Percentiles rank a stretch among this genome's conserved stretches.
These are phyloP conservation scores for Drosophila ananassae DNA, from an alignment of 1,140 invertebrate genomes.

Conservation along the genomic window DNA sequence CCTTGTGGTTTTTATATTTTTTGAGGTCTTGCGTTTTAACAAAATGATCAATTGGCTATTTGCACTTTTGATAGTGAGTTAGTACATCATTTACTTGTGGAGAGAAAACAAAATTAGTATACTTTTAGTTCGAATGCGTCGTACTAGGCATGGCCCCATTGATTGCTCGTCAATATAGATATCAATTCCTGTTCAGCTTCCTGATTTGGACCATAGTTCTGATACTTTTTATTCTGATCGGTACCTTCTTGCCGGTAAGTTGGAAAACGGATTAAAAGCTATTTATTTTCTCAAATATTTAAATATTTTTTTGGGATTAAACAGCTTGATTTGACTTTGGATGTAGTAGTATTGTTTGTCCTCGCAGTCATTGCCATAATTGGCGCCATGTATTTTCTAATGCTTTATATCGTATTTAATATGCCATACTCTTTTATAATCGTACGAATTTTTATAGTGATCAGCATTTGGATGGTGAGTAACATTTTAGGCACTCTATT, in stretches of 20 bases:
- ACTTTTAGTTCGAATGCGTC: conserved; percentile 41
- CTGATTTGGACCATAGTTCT: conserved; percentile 33
- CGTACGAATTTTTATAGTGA: conserved; percentile 21
- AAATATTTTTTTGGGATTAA: background rate
- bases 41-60: conserved; percentile 46
- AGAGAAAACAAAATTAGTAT: background rate
- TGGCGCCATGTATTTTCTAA: conserved; percentile 56
- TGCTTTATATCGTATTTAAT: conserved; percentile 54
- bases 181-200: conserved; percentile 36
- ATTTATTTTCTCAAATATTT: background rate
- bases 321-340: conserved; percentile 55
- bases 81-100: background rate
- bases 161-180: conserved; percentile 29
- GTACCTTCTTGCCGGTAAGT: conserved; percentile 46
- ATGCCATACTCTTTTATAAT: conserved; percentile 36
- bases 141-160: conserved; percentile 37
- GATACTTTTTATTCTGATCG: conserved; percentile 29
- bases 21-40: conserved; percentile 52
- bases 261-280: background rate
- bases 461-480: conserved; percentile 37
- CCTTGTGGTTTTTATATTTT: conserved; percentile 48
- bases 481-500: background rate
- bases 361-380: conserved; percentile 35
- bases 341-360: conserved; percentile 58
- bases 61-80: conserved; percentile 47